Evolutionary conservation across 2,888 invertebrate species (phyloP).

Genomic region (Eutolmus rufibarbis): DNA sequence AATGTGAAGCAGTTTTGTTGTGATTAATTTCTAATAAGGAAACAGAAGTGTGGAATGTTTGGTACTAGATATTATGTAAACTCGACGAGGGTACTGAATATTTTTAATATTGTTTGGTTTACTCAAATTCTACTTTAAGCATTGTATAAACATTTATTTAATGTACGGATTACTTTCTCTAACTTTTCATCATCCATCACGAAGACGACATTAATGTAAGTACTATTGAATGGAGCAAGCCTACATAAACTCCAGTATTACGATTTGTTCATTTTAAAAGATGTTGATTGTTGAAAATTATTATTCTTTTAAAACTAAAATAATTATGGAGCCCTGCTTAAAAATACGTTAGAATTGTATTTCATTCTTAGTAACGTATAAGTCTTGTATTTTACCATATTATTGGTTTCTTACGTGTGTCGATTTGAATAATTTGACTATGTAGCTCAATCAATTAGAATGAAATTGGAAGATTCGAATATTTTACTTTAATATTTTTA

Average conservation of each 20-base stretch:
- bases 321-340: neutral
- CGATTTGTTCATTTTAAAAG: neutral
- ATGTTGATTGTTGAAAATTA: neutral
- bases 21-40: constrained; percentile 11
- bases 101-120: neutral
- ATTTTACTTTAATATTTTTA: neutral
- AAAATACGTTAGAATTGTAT: neutral
- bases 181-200: neutral
- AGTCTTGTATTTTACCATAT: neutral
- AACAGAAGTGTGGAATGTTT: neutral
- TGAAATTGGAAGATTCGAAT: neutral
- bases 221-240: neutral
- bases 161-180: neutral
- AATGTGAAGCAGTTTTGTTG: constrained; percentile 31
- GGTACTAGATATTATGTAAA: neutral
- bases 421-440: neutral
- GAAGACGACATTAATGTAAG: neutral
- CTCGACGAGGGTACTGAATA: neutral
- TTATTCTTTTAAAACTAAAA: neutral
- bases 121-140: neutral
- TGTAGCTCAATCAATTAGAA: neutral
- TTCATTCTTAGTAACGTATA: neutral
- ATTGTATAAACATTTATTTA: neutral
- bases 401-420: neutral
- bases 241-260: constrained; percentile 26